Evolutionary conservation across 1,140 invertebrate species (phyloP).

Genomic region (Drosophila biarmipes): DNA sequence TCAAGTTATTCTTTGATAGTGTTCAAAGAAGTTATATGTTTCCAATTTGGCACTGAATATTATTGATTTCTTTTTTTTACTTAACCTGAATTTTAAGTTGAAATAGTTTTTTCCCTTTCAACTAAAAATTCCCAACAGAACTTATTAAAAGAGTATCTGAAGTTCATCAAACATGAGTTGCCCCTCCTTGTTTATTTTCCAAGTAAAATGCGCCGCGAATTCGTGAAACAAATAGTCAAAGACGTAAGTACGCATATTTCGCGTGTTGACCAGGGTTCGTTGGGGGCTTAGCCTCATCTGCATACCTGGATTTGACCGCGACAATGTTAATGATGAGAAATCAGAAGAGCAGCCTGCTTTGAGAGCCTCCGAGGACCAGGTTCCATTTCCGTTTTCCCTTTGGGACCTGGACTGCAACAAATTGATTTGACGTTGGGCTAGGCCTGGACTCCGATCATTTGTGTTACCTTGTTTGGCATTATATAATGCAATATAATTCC

Average conservation of each 20-base stretch:
- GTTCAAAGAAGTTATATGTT: too few species aligned
- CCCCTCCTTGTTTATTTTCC: conserved; percentile 47
- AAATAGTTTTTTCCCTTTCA: too few species aligned
- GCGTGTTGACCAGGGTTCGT: conserved; percentile 38
- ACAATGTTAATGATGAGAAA: conserved; percentile 79
- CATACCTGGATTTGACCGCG: conserved; percentile 62
- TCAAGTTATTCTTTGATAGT: background rate
- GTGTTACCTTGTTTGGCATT: conserved; percentile 54
- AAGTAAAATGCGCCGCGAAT: conserved; percentile 72
- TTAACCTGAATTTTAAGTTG: too few species aligned
- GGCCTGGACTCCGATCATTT: conserved; percentile 35
- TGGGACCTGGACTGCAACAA: conserved; percentile 52
- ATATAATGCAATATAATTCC: conserved; percentile 76
- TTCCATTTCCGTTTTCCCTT: conserved; percentile 67
- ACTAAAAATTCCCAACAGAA: too few species aligned
- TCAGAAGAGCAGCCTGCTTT: conserved; percentile 15
- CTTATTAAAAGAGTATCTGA: conserved; percentile 18
- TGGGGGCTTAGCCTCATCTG: conserved; percentile 65
- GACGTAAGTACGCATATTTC: conserved; percentile 75
- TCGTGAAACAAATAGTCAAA: conserved; percentile 78
- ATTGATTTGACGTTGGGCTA: conserved; percentile 63
- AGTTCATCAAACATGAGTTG: background rate
- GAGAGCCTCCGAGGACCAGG: conserved; percentile 7
- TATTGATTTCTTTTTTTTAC: too few species aligned
- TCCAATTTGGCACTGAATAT: too few species aligned